Base-by-base conservation (phyloP, 2,797 vertebrate species). In the Taenioides sp. region DNA sequence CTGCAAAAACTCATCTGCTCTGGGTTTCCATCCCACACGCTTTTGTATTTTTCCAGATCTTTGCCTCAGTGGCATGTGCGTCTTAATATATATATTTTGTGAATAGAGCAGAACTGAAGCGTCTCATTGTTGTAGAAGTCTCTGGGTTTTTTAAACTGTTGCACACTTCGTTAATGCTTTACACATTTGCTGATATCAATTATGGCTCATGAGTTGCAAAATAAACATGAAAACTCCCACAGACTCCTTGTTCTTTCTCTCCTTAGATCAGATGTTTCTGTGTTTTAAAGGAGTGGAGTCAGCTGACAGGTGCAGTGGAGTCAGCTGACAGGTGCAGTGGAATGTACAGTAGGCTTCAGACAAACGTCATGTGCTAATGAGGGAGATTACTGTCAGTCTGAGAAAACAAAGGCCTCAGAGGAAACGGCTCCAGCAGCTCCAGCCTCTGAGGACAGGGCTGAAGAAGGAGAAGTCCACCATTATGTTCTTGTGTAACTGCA, bases 171-270 rank as follows among this genome's bases (percentile, higher is more conserved):
- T 96, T 96, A 95, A 95, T 86, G 97, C 96, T 98, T 97, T 95
- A 95, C 95, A 96, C 96, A 95, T 95, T 94, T 79, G 95, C 94
- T 95, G 95, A 97, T 95, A 93, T 98, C 98, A 98, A 96, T 97
- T 97, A 97, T 97, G 96, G 91, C 92, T 94, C 93, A 94, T 89
- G 89, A 95, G 94, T 96, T 96, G 95, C 96, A 91, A 91, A 95
- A 95, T 97, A 95, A 95, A 94, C 86, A 91, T 95, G 86, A 94
- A 95, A 95, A 94, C 93, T 88, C 85, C 88, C 86, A 73, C 74
- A 79, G 67, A 54, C 49, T 66, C 80, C 68, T 78, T 85, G 58
- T 87, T 83, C 6, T 84, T 84, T 55, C 54, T 14, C n/a, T 63
- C 31, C 34, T 17, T 58, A 72, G 37, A 43, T 28, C 60, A 28